Evolutionary conservation across 2,888 invertebrate genomes (phyloP).

Genomic region (Caenorhabditis drosophilae): DNA sequence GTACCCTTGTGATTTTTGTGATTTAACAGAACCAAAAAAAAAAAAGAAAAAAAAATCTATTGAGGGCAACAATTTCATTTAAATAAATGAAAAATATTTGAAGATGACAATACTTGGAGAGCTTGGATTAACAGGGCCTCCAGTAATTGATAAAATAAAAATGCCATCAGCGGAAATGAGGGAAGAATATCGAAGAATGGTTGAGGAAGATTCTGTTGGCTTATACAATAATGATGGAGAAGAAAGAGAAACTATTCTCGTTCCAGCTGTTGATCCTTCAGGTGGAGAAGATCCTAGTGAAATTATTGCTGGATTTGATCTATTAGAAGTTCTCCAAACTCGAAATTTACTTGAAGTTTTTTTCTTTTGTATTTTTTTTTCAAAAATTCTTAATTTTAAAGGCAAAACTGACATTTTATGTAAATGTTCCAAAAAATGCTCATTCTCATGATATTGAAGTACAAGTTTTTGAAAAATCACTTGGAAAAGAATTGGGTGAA

Average conservation of each 20-base stretch:
- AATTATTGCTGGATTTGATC: conserved; percentile 1
- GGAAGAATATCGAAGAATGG: neutral
- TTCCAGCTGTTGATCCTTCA: conserved; percentile 6
- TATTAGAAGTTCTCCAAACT: neutral
- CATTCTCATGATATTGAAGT: neutral
- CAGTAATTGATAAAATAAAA: neutral
- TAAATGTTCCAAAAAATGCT: neutral
- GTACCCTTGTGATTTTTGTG: no score
- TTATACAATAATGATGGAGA: neutral
- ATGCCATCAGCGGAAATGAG: conserved; percentile 1
- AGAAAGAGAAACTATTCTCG: neutral
- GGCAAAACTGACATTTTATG: neutral
- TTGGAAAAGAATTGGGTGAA: neutral
- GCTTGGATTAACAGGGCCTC: neutral
- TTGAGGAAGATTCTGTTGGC: neutral
- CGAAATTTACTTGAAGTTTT: neutral
- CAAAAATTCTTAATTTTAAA: neutral
- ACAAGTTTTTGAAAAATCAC: neutral
- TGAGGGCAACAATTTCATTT: no score
- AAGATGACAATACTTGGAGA: conserved; percentile 4
- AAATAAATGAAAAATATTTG: no score
- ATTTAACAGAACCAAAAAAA: no score
- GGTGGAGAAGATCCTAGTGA: conserved; percentile 5
- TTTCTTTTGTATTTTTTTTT: neutral
- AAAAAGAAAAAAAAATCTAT: no score